Evolutionary conservation across 2,113 vertebrate genomes (phyloP).

Genomic region (Cepphus grylle): DNA sequence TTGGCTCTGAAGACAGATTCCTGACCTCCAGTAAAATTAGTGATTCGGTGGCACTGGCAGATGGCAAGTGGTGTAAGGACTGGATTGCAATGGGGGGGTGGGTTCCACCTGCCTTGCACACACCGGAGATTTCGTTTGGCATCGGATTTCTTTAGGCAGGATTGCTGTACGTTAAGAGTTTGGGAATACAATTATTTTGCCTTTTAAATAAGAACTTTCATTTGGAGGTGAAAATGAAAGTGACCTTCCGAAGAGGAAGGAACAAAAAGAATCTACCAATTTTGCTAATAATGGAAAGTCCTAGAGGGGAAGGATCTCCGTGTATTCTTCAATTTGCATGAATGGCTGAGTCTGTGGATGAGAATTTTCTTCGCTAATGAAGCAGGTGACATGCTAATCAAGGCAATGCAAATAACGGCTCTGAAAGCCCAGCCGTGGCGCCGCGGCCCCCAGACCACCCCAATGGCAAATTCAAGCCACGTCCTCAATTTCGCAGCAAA

Average conservation of each 20-base stretch:
- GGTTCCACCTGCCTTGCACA: neutral
- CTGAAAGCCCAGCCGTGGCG: neutral
- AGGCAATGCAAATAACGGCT: conserved; percentile 35
- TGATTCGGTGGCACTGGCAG: neutral
- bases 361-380: conserved; percentile 42
- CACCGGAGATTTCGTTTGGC: neutral
- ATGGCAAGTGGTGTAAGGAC: neutral
- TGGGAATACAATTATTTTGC: neutral
- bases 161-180: neutral
- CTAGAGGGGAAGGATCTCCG: conserved; percentile 29
- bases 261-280: conserved; percentile 8
- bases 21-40: neutral
- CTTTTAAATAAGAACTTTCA: neutral
- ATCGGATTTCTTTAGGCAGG: neutral
- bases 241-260: conserved; percentile 29
- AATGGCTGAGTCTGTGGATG: neutral
- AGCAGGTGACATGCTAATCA: conserved; percentile 48
- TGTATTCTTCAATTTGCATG: conserved; percentile 46
- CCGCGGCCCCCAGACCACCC: neutral
- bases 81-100: neutral
- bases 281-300: conserved; percentile 52
- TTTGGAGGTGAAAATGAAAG: conserved; percentile 33
- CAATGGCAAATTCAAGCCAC: conserved; percentile 8
- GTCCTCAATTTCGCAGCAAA: conserved; percentile 26
- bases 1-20: neutral